A percentile compares a stretch with the other conserved stretches of the same genome.
Evolutionary conservation across 1,140 invertebrate species (phyloP).

Genomic region (Drosophila rhopaloa): DNA sequence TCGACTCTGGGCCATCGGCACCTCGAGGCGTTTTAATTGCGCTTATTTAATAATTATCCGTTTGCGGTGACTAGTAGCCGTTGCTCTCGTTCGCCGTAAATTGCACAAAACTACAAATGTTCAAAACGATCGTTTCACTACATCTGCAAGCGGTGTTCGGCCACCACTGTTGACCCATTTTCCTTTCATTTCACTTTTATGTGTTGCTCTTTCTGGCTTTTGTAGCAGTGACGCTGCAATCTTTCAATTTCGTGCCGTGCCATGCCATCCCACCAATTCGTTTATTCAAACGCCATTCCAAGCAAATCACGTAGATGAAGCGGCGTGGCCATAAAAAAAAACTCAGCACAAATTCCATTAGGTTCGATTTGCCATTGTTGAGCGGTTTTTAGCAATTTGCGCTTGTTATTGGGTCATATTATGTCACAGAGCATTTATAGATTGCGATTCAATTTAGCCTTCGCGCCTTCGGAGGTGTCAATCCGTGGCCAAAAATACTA

Average conservation of each 20-base stretch:
- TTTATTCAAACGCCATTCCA: slow-evolving; percentile 13
- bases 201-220: slow-evolving; percentile 3
- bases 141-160: slow-evolving; percentile 26
- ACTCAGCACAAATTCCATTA: slow-evolving; percentile 35
- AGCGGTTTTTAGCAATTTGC: slow-evolving; percentile 27
- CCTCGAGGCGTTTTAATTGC: slow-evolving; percentile 50
- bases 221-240: slow-evolving; percentile 38
- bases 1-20: slow-evolving; percentile 37
- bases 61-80: slow-evolving; percentile 37
- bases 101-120: slow-evolving; percentile 14
- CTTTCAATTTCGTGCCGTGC: slow-evolving; percentile 32
- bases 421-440: slow-evolving; percentile 29
- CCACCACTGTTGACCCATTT: slow-evolving; percentile 35
- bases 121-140: slow-evolving; percentile 57
- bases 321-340: slow-evolving; percentile 36
- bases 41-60: slow-evolving; percentile 73
- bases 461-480: slow-evolving; percentile 9
- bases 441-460: slow-evolving; percentile 17
- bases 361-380: slow-evolving; percentile 40
- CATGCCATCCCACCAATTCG: slow-evolving; percentile 13
- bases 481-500: background rate
- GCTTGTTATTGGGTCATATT: slow-evolving; percentile 39
- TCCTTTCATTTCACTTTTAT: slow-evolving; percentile 25
- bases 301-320: slow-evolving; percentile 36
- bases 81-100: slow-evolving; percentile 15